Evolutionary conservation across 2,888 invertebrate species (phyloP).

Genomic region (Melolontha melolontha): DNA sequence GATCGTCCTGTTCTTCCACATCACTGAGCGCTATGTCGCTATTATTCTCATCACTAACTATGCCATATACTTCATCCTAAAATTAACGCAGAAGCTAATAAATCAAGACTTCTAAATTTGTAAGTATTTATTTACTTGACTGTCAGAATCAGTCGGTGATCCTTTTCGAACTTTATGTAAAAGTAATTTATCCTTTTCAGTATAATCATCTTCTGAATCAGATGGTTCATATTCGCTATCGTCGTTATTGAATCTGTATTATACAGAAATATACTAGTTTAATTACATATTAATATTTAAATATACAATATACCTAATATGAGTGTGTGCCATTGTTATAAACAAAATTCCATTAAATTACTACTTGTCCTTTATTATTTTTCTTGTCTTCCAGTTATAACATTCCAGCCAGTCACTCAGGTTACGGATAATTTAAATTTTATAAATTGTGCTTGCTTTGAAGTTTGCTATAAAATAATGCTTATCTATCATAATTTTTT

Average conservation of each 20-base stretch:
- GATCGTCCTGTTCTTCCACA: conserved; percentile 77
- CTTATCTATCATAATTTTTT: too few relatives aligned
- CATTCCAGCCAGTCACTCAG: too few relatives aligned
- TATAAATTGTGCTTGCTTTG: too few relatives aligned
- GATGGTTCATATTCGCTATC: conserved; percentile 71
- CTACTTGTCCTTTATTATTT: too few relatives aligned
- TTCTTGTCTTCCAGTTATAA: too few relatives aligned
- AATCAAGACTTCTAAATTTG: neutral
- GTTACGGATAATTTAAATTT: too few relatives aligned
- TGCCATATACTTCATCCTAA: conserved; percentile 43
- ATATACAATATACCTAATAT: conserved; percentile 28
- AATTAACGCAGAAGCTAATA: conserved; percentile 12
- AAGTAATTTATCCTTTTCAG: conserved; percentile 73
- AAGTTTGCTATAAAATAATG: too few relatives aligned
- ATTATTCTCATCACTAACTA: conserved; percentile 58
- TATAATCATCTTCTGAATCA: conserved; percentile 81
- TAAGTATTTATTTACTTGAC: conserved; percentile 59
- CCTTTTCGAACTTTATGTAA: conserved; percentile 72
- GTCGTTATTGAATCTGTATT: conserved; percentile 37
- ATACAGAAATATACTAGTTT: neutral
- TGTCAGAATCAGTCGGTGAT: conserved; percentile 68
- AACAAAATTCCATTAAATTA: too few relatives aligned
- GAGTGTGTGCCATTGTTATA: conserved; percentile 24
- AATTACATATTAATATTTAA: neutral
- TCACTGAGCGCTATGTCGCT: conserved; percentile 76